Evolutionary conservation across 1,140 invertebrate genomes (phyloP), one percentile per base, ranked within the genome.

Genomic region (Manduca sexta): DNA sequence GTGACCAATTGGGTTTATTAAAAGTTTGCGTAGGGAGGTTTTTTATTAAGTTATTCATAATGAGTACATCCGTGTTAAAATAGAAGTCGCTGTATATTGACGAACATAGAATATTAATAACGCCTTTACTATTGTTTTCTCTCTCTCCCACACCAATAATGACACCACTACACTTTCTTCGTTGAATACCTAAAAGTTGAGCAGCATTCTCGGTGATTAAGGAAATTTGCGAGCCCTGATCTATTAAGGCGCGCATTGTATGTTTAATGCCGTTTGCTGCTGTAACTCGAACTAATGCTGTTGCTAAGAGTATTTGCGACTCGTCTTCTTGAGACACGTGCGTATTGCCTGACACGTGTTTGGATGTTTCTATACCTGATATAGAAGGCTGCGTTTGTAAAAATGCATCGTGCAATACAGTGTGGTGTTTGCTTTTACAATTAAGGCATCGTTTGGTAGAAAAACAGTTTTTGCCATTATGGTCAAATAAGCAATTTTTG

Each of bases 31-130:
- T 61, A 10, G 63, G 63, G 42, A 65, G 18, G 16, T 59, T 49
- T 30, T 56, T 66, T 6, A 62, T 43, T 1, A 57, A 30, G 7
- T 39, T 38, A 2, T 52, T 55, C 53, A 66, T 60, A 15, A 66
- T 56, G 1, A 60, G 14, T 7, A 54, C 55, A 41, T 62, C 45
- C 0, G 48, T 45, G n/a, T 14, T 34, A 37, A 65, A 61, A 15
- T 33, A 26, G 33, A 49, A 65, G 37, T 57, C 38, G 17, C 26
- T 55, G n/a, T 45, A 16, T 2, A 37, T 13, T 13, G 57, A 54
- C 30, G 12, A 18, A 42, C 46, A 50, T 15, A 15, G 14, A 7
- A 65, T 50, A 5, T 17, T 49, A 0, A 58, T 48, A 11, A 43
- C 39, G 8, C 58, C 59, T 29, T 61, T 65, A 12, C 58, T 53